A percentile compares a stretch with the other conserved stretches of the same genome.
Evolutionary conservation across 2,888 invertebrate genomes (phyloP).

Genomic region (Odontothrips loti): DNA sequence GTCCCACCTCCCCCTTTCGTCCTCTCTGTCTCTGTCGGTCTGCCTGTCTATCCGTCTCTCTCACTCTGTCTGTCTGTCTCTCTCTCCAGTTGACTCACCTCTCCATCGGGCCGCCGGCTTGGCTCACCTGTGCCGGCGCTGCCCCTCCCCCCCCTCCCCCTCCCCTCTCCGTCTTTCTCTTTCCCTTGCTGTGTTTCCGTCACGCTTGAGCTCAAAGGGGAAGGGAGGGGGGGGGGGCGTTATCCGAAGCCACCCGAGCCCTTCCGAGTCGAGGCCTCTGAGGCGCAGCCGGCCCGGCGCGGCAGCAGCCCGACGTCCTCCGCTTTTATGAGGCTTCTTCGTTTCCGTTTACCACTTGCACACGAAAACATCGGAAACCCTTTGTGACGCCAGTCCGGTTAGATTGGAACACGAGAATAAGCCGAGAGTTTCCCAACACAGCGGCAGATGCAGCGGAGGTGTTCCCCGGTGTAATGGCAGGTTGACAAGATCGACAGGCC

Average conservation of each 20-base stretch:
- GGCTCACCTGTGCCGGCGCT: conserved; percentile 10
- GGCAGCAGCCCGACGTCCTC: not conserved
- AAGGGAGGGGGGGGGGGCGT: not conserved
- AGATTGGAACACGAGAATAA: too few relatives aligned
- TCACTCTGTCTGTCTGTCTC: not conserved
- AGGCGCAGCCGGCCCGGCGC: not conserved
- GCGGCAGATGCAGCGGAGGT: too few relatives aligned
- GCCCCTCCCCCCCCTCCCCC: not conserved
- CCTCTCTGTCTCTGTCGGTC: not conserved
- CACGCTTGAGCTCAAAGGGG: not conserved
- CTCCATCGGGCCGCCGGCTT: not conserved
- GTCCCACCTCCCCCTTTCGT: not conserved
- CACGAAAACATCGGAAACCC: too few relatives aligned
- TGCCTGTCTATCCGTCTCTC: not conserved
- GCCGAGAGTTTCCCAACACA: too few relatives aligned
- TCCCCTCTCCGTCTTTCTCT: not conserved
- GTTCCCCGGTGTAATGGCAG: too few relatives aligned
- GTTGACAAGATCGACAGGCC: too few relatives aligned
- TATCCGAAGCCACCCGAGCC: conserved; percentile 21
- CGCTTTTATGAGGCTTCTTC: not conserved
- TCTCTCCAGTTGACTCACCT: not conserved
- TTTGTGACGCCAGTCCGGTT: too few relatives aligned
- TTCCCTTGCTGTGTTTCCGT: not conserved
- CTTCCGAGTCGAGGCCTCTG: not conserved
- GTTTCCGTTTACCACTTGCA: not conserved